Evolutionary conservation across 1,140 invertebrate genomes (phyloP), one percentile per base, ranked within the genome.

Genomic region (Aphaenogaster ashmeadi): DNA sequence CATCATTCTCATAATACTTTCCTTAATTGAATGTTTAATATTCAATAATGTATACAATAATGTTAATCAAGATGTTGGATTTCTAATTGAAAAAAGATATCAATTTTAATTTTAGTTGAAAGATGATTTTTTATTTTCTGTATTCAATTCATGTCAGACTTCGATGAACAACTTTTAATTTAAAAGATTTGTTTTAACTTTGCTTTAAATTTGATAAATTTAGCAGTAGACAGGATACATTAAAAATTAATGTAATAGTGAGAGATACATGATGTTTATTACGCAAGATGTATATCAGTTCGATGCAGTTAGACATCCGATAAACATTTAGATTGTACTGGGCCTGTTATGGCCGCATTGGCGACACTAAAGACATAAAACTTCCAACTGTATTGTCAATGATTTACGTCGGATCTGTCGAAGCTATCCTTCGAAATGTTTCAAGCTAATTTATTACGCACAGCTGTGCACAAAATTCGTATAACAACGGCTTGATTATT

Each of bases 281-380:
- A 80, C 54, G 13, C 56, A 33, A 47, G 47, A 56, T 33, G 21
- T 21, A 13, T n/a, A 58, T 44, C 13, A 80, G 62, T 18, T 77
- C 60, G 33, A 54, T 85, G 52, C 9, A 84, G 83, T 80, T 88
- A 87, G 18, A 67, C 38, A 21, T 54, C 83, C 44, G 86, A 87
- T 91, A 93, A 93, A 93, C 92, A 92, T 93, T 93, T 93, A 93
- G 87, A 60, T 91, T 92, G 58, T 54, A 47, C 52, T 85, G 89
- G 88, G 78, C 88, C 81, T 44, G 72, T 91, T 91, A 93, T 88
- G 72, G 88, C 89, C 91, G 86, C 88, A 92, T 91, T 91, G 92
- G 92, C 93, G 92, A 92, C 90, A 60, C 78, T 88, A 77, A 89
- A 92, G 90, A 54, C 89, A 88, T 92, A 91, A 93, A 93, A 58